Evolutionary conservation across 2,888 invertebrate genomes (phyloP), one percentile per base, ranked within the genome.

Genomic region (Cosmopolites sordidus): DNA sequence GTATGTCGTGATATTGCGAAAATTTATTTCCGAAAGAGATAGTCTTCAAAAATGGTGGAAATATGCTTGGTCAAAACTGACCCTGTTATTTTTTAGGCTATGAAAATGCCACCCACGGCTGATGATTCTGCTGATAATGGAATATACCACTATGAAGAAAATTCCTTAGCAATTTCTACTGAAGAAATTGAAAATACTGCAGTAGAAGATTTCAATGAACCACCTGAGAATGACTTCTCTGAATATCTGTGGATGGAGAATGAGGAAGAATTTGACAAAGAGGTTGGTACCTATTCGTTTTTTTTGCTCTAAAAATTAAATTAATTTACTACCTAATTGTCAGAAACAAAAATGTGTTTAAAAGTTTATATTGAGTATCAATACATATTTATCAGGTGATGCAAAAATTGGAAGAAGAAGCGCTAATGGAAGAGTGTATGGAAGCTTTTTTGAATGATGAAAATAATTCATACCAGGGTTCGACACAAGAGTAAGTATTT

Each of bases 171-270:
- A 1, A 65, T 67, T 50, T 61, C 60, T 48, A 60, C 64, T 27
- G 69, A 68, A 47, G 64, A 64, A 45, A 60, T 67, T 38, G 69
- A 67, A 40, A 66, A 66, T 53, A 66, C 67, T 60, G 65, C 59
- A 16, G 62, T 67, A 40, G 74, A 76, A 33, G 68, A 77, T 59
- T 62, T 77, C 68, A 51, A 74, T 65, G 68, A 74, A 52, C 73
- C 78, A 1, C 75, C 76, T 3, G 82, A 80, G 43, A 82, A 83
- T 51, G 92, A 92, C 73, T 93, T 92, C 71, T 87, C 89, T 0
- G 92, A 93, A 67, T 92, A 92, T 69, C 81, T 92, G 79, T 93
- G 93, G 94, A 93, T 93, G 92, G 93, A 92, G 70, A 87, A 92
- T 66, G 89, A 92, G 67, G 93, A 94, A 66, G 92, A 92, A 68